These are phyloP conservation scores for Unio pictorum DNA, from an alignment of 2,888 invertebrate species.

Conservation along the genomic window DNA sequence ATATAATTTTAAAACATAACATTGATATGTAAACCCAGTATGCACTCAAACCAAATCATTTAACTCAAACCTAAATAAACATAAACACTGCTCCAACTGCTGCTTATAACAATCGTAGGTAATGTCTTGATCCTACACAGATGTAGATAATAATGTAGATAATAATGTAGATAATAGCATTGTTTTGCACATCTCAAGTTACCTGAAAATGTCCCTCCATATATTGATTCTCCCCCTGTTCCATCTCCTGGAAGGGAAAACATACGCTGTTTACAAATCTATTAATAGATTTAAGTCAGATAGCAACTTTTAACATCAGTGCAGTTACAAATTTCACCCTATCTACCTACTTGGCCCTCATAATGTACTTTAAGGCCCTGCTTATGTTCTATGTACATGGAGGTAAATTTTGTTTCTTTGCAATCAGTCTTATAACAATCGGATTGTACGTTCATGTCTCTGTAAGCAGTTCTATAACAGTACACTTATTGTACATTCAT, in stretches of 20 bases:
- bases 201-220: constrained; percentile 97
- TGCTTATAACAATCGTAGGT: too few species aligned
- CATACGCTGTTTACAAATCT: neutral
- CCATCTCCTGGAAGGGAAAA: constrained; percentile 86
- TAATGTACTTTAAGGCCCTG: neutral
- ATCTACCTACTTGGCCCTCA: neutral
- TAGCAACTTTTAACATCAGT: neutral
- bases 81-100: too few species aligned
- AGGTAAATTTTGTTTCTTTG: neutral
- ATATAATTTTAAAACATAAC: too few species aligned
- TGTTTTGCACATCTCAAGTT: constrained; percentile 41
- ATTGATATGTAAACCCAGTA: too few species aligned
- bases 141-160: too few species aligned
- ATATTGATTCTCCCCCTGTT: constrained; percentile 98
- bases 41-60: too few species aligned
- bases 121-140: too few species aligned
- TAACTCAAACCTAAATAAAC: too few species aligned
- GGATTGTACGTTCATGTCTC: neutral
- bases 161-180: too few species aligned
- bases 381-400: neutral
- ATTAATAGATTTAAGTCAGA: neutral
- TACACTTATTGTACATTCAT: too few species aligned
- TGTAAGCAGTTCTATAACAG: neutral
- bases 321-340: neutral
- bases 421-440: too few species aligned